phyloP scores from a whole-genome alignment of 2,888 invertebrate genomes.

The Heteromurus nitidus region DNA sequence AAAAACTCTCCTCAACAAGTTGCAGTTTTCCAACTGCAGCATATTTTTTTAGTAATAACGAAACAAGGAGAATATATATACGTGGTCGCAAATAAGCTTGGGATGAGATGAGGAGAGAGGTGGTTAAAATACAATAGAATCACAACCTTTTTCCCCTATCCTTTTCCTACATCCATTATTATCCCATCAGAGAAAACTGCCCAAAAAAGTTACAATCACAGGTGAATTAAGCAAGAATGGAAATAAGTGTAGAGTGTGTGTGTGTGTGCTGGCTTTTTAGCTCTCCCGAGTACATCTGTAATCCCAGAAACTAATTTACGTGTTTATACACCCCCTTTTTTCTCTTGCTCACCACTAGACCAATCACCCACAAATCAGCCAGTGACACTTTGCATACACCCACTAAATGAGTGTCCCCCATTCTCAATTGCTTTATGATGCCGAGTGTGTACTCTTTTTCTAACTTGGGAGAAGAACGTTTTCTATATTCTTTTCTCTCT shows the following conservation, averaged over 20 bases:
- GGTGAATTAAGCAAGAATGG: conserved; percentile 56
- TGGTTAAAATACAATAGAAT: conserved; percentile 64
- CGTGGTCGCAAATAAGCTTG: no score
- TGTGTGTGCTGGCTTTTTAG: conserved; percentile 11
- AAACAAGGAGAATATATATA: background rate
- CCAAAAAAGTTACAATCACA: conserved; percentile 61
- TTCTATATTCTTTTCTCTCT: background rate
- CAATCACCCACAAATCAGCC: conserved; percentile 68
- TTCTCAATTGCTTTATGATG: conserved; percentile 54
- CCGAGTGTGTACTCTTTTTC: conserved; percentile 9
- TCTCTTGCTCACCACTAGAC: conserved; percentile 61
- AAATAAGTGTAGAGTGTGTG: conserved; percentile 26
- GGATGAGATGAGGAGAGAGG: conserved; percentile 19
- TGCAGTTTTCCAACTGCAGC: conserved; percentile 36
- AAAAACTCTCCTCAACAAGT: conserved; percentile 1
- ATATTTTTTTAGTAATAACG: background rate
- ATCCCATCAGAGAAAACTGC: conserved; percentile 68
- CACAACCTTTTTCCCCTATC: conserved; percentile 33
- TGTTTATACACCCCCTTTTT: conserved; percentile 64
- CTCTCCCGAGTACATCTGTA: conserved; percentile 41
- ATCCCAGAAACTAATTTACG: conserved; percentile 67
- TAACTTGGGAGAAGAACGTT: background rate
- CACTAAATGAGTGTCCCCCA: conserved; percentile 68
- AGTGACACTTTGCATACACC: conserved; percentile 67
- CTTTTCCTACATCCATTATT: conserved; percentile 61